Conservation (phyloP, 2,113 vertebrate species). For the Cyrtonyx montezumae region DNA sequence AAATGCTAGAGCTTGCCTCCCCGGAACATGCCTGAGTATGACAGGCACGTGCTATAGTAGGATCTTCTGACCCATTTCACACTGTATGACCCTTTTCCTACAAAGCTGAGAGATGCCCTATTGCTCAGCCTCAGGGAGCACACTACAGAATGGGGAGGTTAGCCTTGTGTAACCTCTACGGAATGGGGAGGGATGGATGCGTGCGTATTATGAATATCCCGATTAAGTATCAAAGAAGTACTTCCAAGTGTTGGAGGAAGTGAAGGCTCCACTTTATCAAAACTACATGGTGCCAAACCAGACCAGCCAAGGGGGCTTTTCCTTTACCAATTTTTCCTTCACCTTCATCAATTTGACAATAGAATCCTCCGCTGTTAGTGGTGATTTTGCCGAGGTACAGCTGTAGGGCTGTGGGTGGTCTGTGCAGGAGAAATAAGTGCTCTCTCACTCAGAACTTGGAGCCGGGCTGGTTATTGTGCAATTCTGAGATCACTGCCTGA, state of each 20-base stretch:
- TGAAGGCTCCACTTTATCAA: background rate
- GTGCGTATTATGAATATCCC: background rate
- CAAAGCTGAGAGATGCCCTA: background rate
- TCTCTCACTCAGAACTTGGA: background rate
- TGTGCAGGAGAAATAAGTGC: background rate
- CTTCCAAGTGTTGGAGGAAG: background rate
- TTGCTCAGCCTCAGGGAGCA: background rate
- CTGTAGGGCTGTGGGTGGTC: slow-evolving; percentile 19
- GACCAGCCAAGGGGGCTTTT: background rate
- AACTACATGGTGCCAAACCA: background rate
- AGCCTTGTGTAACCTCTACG: background rate
- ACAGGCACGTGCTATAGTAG: fast-evolving
- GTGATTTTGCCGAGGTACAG: background rate
- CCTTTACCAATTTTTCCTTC: background rate
- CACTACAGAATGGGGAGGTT: too few species aligned
- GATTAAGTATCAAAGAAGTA: background rate
- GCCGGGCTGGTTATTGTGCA: background rate
- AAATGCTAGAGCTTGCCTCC: background rate
- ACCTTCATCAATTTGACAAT: background rate
- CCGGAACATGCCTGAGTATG: fast-evolving
- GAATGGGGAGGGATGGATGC: background rate
- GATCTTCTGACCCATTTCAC: background rate
- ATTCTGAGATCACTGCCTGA: slow-evolving; percentile 52
- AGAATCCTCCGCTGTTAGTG: background rate
- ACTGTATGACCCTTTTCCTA: background rate